These are phyloP conservation scores for Physocephala rufipes DNA, from an alignment of 2,888 invertebrate species.

Conservation along the genomic window DNA sequence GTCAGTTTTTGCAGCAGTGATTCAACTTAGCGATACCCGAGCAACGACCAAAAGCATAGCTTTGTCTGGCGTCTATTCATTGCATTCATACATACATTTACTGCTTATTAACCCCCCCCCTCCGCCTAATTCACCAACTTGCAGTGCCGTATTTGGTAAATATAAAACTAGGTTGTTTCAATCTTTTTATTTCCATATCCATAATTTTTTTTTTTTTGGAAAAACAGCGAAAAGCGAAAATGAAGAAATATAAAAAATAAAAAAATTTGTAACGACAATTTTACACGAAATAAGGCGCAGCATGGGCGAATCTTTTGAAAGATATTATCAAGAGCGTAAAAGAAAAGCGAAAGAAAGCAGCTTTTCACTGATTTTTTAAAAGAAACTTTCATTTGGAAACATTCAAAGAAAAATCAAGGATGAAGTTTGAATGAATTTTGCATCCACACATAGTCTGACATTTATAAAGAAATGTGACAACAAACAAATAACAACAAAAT, in stretches of 20 bases:
- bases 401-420: neutral
- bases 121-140: too few species aligned
- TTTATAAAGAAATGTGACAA: neutral
- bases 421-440: slow-evolving; percentile 10
- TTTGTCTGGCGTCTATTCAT: slow-evolving; percentile 8
- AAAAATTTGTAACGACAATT: too few species aligned
- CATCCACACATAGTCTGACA: neutral
- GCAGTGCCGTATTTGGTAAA: too few species aligned
- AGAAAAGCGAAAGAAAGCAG: neutral
- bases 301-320: neutral
- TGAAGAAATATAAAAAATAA: too few species aligned
- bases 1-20: slow-evolving; percentile 19
- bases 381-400: neutral
- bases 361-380: neutral
- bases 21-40: slow-evolving; percentile 34
- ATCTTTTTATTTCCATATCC: too few species aligned
- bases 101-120: too few species aligned
- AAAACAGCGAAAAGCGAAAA: too few species aligned
- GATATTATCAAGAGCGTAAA: neutral
- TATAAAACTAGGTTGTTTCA: too few species aligned
- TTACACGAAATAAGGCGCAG: too few species aligned
- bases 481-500: slow-evolving; percentile 11
- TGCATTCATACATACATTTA: slow-evolving; percentile 32
- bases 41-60: neutral
- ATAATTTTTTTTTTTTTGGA: too few species aligned